These are phyloP conservation scores for Tarsius wallacei DNA, from an alignment of 2,797 vertebrate species.

Conservation along the genomic window DNA sequence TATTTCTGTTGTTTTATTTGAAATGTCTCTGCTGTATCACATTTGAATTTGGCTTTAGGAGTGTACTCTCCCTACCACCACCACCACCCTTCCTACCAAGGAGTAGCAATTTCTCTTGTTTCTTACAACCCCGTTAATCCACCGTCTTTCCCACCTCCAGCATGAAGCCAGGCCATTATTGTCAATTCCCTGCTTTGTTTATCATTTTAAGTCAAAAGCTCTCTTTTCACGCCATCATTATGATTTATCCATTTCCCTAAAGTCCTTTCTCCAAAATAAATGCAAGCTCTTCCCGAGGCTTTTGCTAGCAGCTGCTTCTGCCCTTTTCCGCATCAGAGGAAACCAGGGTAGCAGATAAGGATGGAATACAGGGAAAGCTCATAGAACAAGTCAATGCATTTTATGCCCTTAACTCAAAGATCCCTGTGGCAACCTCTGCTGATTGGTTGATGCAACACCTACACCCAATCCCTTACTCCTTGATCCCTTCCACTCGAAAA, in stretches of 20 bases:
- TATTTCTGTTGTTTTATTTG: neutral
- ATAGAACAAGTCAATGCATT: neutral
- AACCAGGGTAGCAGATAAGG: neutral
- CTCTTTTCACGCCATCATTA: neutral
- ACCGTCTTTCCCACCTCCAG: neutral
- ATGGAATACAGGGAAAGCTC: neutral
- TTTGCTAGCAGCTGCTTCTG: neutral
- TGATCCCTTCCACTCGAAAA: neutral
- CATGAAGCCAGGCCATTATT: neutral
- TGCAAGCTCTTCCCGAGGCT: neutral
- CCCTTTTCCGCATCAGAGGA: slow-evolving; percentile 9
- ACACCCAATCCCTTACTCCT: neutral
- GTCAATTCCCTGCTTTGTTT: neutral
- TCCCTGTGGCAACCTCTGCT: neutral
- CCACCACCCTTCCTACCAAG: neutral
- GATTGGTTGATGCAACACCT: neutral
- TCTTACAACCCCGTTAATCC: neutral
- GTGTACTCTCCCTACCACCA: neutral
- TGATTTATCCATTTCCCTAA: neutral
- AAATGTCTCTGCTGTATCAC: neutral
- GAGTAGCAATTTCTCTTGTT: neutral
- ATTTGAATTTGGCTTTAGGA: neutral
- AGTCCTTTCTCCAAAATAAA: slow-evolving; percentile 13
- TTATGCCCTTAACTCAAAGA: neutral
- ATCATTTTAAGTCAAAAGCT: slow-evolving; percentile 1